Conservation (phyloP, 2,888 invertebrate genomes). For the Microdon myrmicae region DNA sequence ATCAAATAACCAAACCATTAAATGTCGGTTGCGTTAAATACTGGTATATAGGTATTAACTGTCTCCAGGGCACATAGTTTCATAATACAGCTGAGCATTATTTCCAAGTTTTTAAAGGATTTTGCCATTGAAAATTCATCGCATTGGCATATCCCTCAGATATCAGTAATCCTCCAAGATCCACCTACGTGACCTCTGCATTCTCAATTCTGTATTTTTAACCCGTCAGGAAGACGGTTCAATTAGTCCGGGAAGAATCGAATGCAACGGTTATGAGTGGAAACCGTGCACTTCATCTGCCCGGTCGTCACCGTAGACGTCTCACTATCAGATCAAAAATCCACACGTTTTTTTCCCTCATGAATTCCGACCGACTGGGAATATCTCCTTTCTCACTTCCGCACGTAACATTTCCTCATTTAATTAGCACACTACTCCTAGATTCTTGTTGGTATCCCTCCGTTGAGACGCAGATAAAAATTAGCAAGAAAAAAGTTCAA, state of each 20-base stretch:
- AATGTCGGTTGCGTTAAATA: too few relatives aligned
- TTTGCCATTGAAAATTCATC: too few relatives aligned
- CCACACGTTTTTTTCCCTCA: slow-evolving; percentile 7
- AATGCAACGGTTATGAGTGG: slow-evolving; percentile 24
- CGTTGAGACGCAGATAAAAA: slow-evolving; percentile 8
- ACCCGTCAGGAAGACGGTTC: slow-evolving; percentile 14
- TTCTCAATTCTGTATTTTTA: not conserved
- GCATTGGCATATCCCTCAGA: too few relatives aligned
- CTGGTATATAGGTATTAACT: too few relatives aligned
- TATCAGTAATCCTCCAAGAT: too few relatives aligned
- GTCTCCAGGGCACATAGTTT: too few relatives aligned
- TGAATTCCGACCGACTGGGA: not conserved
- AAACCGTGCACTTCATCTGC: slow-evolving; percentile 18
- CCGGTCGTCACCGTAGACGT: slow-evolving; percentile 16
- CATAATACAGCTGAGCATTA: too few relatives aligned
- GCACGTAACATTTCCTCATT: slow-evolving; percentile 24
- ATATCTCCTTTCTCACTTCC: slow-evolving; percentile 13
- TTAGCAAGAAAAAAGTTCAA: slow-evolving; percentile 7
- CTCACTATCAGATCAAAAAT: slow-evolving; percentile 25
- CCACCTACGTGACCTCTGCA: too few relatives aligned
- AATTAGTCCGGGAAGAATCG: slow-evolving; percentile 26
- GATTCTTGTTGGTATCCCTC: slow-evolving; percentile 9
- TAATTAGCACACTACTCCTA: slow-evolving; percentile 36
- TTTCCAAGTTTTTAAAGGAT: too few relatives aligned
- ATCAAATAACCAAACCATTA: too few relatives aligned